Conservation (phyloP, 1,140 invertebrate species). For the Monochamus saltuarius region DNA sequence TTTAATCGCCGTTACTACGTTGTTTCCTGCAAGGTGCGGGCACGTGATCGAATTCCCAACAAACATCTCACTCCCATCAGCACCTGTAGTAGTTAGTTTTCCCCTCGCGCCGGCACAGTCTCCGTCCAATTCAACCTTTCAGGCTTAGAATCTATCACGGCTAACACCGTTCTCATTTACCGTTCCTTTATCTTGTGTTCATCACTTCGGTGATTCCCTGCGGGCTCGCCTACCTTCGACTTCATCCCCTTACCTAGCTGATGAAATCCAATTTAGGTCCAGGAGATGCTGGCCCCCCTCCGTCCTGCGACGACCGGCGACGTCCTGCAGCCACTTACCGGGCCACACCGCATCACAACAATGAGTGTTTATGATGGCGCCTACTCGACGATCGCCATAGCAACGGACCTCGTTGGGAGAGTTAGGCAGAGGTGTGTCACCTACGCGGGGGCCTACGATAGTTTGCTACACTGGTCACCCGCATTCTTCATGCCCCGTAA, state of each 20-base stretch:
- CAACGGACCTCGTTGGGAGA: constrained; percentile 39
- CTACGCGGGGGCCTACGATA: constrained; percentile 23
- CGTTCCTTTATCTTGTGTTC: constrained; percentile 37
- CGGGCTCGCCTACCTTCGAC: constrained; percentile 21
- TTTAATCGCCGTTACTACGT: constrained; percentile 25
- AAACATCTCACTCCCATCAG: constrained; percentile 25
- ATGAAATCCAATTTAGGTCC: constrained; percentile 49
- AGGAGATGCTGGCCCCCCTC: constrained; percentile 22
- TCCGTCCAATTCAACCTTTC: constrained; percentile 10
- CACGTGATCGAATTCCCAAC: constrained; percentile 38
- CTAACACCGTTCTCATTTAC: constrained; percentile 40
- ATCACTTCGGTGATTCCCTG: constrained; percentile 25
- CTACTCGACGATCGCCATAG: constrained; percentile 51
- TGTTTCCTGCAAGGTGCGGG: constrained; percentile 27
- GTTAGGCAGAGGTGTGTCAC: constrained; percentile 42
- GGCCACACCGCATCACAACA: constrained; percentile 50
- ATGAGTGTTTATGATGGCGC: constrained; percentile 54
- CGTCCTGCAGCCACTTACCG: constrained; percentile 47
- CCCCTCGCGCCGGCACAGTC: constrained; percentile 7
- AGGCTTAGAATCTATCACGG: constrained; percentile 30
- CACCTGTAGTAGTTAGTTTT: constrained; percentile 30
- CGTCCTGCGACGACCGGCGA: constrained; percentile 27
- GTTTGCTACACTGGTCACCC: too few species aligned
- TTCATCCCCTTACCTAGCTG: constrained; percentile 27
- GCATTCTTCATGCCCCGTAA: too few species aligned